Evolutionary conservation across 2,797 vertebrate species (phyloP), one percentile per base, ranked within the genome.

Genomic region (Anguilla anguilla): DNA sequence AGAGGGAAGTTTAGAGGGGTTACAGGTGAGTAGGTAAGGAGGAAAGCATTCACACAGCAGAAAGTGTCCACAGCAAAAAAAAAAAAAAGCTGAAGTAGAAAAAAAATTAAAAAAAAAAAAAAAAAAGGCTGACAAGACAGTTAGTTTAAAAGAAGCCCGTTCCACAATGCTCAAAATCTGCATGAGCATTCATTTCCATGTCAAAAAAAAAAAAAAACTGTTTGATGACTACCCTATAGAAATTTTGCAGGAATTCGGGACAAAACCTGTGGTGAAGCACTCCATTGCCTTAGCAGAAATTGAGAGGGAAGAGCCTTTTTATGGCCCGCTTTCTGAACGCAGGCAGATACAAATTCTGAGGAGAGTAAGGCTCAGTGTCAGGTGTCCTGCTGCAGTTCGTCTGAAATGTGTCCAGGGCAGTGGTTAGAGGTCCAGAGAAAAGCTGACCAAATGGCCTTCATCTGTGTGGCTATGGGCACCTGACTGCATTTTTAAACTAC

Each of bases 71-170:
- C 35, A 84, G 57, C n/a, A 83, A 57, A 77, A 67, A 6, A 87
- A 92, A 95, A 92, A 92, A 92, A 94, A 95, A 92, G 87, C 93
- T 25, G 10, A 64, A 64, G 19, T 25, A n/a, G 64, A 64, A 2
- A n/a, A n/a, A n/a, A n/a, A n/a, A n/a, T n/a, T n/a, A 95, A 92
- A 92, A 92, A 25, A 92, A 92, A 95, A 92, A 92, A 92, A 94
- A 95, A 92, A 87, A 93, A 92, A 86, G 77, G 15, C 15, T 85
- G 53, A 90, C 94, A 59, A 57, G n/a, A 64, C 86, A 83, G 88
- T 89, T 86, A 85, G 85, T 67, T 35, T 9, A 88, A 61, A 83
- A 74, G 13, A 87, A 43, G 61, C 39, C 39, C n/a, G 7, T 46
- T 13, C 64, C 49, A 72, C 43, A 53, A 15, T n/a, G 9, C 19